Evolutionary conservation across 1,140 invertebrate genomes (phyloP).

Genomic region (Latrodectus geometricus): DNA sequence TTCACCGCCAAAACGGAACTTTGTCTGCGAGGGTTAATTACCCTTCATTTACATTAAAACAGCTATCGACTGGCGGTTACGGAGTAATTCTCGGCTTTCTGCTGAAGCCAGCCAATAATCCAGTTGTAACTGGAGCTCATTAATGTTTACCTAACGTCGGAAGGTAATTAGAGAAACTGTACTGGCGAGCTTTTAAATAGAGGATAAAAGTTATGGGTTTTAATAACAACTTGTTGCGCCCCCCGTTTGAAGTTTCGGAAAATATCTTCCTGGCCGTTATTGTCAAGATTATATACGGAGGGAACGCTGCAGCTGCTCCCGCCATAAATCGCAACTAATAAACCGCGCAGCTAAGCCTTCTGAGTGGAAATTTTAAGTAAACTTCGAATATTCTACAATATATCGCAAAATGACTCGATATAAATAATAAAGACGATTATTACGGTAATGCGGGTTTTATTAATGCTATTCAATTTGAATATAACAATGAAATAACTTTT

Average conservation of each 20-base stretch:
- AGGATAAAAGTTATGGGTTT: conserved; percentile 6
- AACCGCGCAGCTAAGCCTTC: neutral
- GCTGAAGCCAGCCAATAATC: neutral
- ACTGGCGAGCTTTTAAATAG: neutral
- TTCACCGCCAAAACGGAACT: conserved; percentile 11
- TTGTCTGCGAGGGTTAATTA: conserved; percentile 41
- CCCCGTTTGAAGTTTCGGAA: neutral
- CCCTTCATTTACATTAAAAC: conserved; percentile 50
- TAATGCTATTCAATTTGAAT: too few relatives aligned
- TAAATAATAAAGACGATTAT: too few relatives aligned
- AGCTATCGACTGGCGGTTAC: neutral
- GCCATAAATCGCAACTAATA: conserved; percentile 1
- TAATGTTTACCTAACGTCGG: conserved; percentile 24
- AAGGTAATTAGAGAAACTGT: conserved; percentile 30
- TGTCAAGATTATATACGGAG: neutral
- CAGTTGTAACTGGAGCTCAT: neutral
- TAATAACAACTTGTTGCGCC: conserved; percentile 44
- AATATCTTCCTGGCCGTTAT: neutral
- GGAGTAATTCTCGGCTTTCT: conserved; percentile 2
- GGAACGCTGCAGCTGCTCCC: neutral
- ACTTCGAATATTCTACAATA: neutral
- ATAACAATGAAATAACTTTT: too few relatives aligned
- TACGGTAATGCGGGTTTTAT: too few relatives aligned
- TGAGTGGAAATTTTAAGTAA: neutral
- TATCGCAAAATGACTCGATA: neutral